Base-by-base conservation (phyloP, 2,113 vertebrate species). In the Mugil cephalus region DNA sequence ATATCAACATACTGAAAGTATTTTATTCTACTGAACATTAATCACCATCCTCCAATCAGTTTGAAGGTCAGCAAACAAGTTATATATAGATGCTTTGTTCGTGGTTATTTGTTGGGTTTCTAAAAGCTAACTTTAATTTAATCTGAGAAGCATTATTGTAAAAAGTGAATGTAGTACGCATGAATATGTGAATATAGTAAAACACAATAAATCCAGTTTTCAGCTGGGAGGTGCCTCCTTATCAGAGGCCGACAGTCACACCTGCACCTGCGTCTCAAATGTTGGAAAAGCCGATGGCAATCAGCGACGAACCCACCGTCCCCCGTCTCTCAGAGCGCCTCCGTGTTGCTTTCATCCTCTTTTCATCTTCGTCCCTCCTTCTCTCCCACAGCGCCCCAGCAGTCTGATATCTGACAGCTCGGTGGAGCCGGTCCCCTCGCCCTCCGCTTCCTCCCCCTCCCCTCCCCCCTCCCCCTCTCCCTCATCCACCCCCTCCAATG, bases 341-440 rank as follows among this genome's bases (percentile, higher is more conserved):
- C 34, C 8, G 14, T 50, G 1, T 54, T 5, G 52, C 48, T 74
- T 36, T 70, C 19, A 46, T 30, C 19, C 34, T 30, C 5, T 55
- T 19, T 54, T 34, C 18, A n/a, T 52, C 46, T 45, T 34, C 8
- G 9, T 30, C 17, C n/a, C 1, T 48, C 47, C 56, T 45, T 74
- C 24, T 86, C 47, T 45, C 34, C 56, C 66, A 13, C 87, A 94
- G 91, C 89, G 93, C 19, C 93, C 94, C 43, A 93, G 90, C 87
- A 94, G 94, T 70, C 89, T 94, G 56, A 82, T 93, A 76, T 94
- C 93, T 12, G 94, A 94, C 88, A 94, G 93, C 81, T 94, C 94
- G 0, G 93, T 94, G 76, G 94, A 95, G 90, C 92, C 91, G 0
- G 91, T 93, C 17, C 93, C 93, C 58, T 93, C 92, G 4, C 91